Conservation (phyloP, 2,113 vertebrate species). For the Calyptommatus sinebrachiatus region DNA sequence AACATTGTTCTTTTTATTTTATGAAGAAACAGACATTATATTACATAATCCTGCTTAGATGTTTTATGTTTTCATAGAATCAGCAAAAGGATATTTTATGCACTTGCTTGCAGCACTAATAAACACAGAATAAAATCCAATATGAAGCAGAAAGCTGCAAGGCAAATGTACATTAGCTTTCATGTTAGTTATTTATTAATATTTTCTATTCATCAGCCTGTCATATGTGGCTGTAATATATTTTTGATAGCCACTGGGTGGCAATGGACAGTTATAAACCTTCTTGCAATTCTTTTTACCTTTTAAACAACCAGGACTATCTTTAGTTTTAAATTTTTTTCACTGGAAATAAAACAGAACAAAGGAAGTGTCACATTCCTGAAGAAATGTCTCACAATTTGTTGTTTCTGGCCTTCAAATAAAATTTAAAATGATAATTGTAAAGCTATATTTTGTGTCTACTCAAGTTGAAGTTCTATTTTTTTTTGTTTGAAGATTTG, state of each 20-base stretch:
- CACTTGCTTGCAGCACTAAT: constrained; percentile 13
- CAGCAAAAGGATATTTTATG: constrained; percentile 9
- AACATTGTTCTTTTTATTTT: background rate
- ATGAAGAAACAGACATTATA: background rate
- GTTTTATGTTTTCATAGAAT: constrained; percentile 11
- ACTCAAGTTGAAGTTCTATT: too few relatives aligned
- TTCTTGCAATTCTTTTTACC: rapidly evolving
- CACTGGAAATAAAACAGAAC: background rate
- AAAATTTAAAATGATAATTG: background rate
- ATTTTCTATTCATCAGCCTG: background rate
- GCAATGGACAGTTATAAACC: background rate
- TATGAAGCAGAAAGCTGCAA: background rate
- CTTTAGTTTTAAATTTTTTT: background rate
- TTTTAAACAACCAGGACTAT: background rate
- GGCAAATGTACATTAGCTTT: background rate
- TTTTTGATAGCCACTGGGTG: background rate
- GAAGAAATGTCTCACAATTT: too few relatives aligned
- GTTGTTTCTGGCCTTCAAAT: too few relatives aligned
- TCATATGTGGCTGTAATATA: background rate
- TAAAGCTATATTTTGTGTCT: too few relatives aligned
- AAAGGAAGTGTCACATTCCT: too few relatives aligned
- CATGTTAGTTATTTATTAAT: background rate
- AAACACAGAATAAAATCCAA: background rate
- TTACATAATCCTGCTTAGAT: background rate
- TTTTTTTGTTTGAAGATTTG: too few relatives aligned